Evolutionary conservation across 2,113 vertebrate species (phyloP).

Genomic region (Cebus imitator): DNA sequence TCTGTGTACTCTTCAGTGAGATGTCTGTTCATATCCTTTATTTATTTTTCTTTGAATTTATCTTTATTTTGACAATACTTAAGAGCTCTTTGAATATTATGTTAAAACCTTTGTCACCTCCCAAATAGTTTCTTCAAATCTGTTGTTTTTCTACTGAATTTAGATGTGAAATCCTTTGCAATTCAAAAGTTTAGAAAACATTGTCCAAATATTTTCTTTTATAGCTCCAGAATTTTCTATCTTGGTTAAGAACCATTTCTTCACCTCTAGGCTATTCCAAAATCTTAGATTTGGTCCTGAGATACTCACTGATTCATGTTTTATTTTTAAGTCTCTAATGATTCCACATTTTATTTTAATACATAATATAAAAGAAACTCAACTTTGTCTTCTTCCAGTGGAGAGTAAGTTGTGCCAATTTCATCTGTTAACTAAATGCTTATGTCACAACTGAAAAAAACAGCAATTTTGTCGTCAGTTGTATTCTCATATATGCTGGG

Average conservation of each 20-base stretch:
- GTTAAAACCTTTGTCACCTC: neutral
- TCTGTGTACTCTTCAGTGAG: neutral
- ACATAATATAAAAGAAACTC: neutral
- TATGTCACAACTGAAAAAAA: neutral
- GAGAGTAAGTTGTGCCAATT: neutral
- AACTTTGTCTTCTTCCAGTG: neutral
- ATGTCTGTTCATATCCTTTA: neutral
- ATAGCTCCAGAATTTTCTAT: neutral
- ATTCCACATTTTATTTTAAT: slow-evolving; percentile 15
- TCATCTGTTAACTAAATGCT: neutral
- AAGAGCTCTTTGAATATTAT: neutral
- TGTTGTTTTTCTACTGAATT: neutral
- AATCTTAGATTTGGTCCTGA: neutral
- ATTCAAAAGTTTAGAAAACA: neutral
- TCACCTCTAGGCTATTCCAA: neutral
- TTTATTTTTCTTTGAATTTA: neutral
- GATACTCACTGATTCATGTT: neutral
- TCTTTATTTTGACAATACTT: neutral
- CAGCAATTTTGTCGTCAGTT: neutral
- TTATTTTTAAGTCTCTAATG: neutral
- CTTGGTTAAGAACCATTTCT: neutral
- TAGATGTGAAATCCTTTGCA: neutral
- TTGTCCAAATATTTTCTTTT: neutral
- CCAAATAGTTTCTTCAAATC: neutral
- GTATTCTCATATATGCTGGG: neutral